These are phyloP conservation scores for Ophioderma brevispina DNA, from an alignment of 35 echinoderm and acorn worm genomes.

Conservation along the genomic window DNA sequence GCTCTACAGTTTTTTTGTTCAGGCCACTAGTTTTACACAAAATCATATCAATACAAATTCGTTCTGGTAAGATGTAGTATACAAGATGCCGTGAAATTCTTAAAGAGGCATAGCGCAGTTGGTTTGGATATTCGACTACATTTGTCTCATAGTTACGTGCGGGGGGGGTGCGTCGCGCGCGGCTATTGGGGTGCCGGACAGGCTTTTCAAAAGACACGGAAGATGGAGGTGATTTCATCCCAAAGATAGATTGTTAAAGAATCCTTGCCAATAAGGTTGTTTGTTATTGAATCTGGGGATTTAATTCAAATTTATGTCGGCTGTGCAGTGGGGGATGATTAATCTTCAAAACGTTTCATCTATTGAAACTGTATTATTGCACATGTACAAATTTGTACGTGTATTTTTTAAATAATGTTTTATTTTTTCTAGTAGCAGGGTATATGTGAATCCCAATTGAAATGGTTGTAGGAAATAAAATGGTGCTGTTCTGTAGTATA, in stretches of 20 bases:
- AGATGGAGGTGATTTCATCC: constrained; percentile 31
- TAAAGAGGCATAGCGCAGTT: background rate
- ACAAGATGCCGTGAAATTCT: constrained; percentile 51
- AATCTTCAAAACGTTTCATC: too few relatives aligned
- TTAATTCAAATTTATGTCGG: too few relatives aligned
- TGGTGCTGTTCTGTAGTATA: too few relatives aligned
- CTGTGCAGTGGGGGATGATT: too few relatives aligned
- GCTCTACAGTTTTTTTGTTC: background rate
- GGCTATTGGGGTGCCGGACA: constrained; percentile 5
- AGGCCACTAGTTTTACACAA: background rate
- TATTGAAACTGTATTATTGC: too few relatives aligned
- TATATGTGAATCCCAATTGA: too few relatives aligned
- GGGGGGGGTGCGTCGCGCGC: constrained; percentile 41
- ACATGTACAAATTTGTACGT: too few relatives aligned
- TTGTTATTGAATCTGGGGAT: background rate
- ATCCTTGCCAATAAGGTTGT: background rate
- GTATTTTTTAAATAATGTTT: too few relatives aligned
- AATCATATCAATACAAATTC: background rate
- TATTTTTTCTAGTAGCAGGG: too few relatives aligned
- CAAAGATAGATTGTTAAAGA: constrained; percentile 41
- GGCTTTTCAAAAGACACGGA: constrained; percentile 42
- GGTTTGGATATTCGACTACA: background rate
- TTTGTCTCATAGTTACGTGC: constrained; percentile 43
- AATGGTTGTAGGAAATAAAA: too few relatives aligned
- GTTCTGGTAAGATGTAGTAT: constrained; percentile 38